Evolutionary conservation across 2,113 vertebrate species (phyloP), one percentile per base, ranked within the genome.

Genomic region (Delphinus delphis): DNA sequence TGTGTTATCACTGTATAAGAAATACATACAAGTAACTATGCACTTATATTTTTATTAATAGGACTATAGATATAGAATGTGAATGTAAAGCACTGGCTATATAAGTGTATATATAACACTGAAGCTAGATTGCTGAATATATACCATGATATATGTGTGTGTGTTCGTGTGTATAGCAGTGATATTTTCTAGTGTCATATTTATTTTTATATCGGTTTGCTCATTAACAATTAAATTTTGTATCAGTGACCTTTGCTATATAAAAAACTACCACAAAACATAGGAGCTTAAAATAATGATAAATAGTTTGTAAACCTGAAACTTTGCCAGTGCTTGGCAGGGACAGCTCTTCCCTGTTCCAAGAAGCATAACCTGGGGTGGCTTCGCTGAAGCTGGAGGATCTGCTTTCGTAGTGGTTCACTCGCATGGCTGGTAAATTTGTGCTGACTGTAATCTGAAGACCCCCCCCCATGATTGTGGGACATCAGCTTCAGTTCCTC

Each of bases 31-130:
- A 10, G 6, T 96, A 60, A 10, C 8, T 96, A 60, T 25, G 44
- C 18, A 93, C 81, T 88, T 41, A 65, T 79, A 36, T 41, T 50
- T 94, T 97, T 53, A 85, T 62, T 86, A 84, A 55, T 76, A 60
- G 9, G 86, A 92, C 6, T 83, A 26, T 36, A 95, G 23, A 23
- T 50, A 23, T 83, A 96, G 50, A 62, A 55, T 83, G 6, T 63
- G 11, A 85, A 65, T 60, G 26, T 82, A 79, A 95, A 60, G 12
- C 38, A 55, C 20, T 67, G 10, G 10, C 5, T 87, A 8, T 77
- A 71, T 62, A 31, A 93, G n/a, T 83, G 7, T 70, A 53, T 55
- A 14, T 44, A 26, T 74, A 95, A 90, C 15, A 58, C 44, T 77
- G 8, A 95, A 87, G 38, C 70, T 91, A 50, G 90, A 47, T 73